phyloP scores from a whole-genome alignment of 2,113 vertebrate genomes.

The Sialia sialis region DNA sequence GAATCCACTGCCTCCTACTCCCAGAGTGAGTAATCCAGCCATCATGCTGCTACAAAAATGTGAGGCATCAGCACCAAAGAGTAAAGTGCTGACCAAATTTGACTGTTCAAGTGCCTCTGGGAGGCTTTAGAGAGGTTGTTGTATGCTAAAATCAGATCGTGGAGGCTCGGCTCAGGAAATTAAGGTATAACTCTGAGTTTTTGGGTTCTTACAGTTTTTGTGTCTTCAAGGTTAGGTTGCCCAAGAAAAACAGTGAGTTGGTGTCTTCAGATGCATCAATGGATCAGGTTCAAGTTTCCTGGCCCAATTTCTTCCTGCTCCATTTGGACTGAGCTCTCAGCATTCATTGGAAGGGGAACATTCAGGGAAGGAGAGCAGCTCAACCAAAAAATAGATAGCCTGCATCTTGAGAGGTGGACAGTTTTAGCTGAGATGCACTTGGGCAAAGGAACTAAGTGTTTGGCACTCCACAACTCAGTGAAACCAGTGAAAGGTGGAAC shows the following conservation, averaged over 20 bases:
- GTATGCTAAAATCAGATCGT: not conserved
- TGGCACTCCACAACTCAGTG: not conserved
- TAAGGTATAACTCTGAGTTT: not conserved
- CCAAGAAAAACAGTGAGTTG: not conserved
- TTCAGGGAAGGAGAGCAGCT: not conserved
- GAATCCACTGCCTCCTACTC: slow-evolving; percentile 19
- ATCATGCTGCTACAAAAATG: not conserved
- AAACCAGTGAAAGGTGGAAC: not conserved
- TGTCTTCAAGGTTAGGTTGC: not conserved
- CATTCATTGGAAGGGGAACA: not conserved
- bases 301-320: not conserved
- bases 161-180: not conserved
- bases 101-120: not conserved
- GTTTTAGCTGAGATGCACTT: not conserved
- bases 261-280: not conserved
- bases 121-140: not conserved
- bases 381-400: rapidly evolving
- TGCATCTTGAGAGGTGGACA: not conserved
- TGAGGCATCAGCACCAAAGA: not conserved
- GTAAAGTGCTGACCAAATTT: not conserved
- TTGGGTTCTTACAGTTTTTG: not conserved
- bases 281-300: not conserved
- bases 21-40: not conserved
- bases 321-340: not conserved
- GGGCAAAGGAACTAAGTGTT: not conserved